These are phyloP conservation scores for Podarcis lilfordi DNA, from an alignment of 2,797 vertebrate species.

Conservation along the genomic window DNA sequence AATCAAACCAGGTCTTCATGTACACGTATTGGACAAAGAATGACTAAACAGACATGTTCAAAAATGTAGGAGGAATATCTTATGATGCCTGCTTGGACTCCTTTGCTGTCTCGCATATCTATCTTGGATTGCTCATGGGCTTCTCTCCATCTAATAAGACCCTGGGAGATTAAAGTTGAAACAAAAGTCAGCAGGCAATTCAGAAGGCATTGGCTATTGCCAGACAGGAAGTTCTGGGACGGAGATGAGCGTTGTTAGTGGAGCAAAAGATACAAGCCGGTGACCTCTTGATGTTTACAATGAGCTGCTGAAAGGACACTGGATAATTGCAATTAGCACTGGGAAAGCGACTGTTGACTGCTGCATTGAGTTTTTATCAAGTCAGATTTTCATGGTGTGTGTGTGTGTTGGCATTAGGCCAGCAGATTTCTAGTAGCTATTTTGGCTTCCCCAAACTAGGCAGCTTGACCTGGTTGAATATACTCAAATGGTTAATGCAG, in stretches of 20 bases:
- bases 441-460: not conserved
- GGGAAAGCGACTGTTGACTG: slow-evolving; percentile 52
- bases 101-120: not conserved
- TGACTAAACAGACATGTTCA: not conserved
- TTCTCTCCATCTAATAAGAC: slow-evolving; percentile 55
- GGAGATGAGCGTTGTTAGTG: slow-evolving; percentile 51
- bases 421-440: not conserved
- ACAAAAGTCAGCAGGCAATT: slow-evolving; percentile 61
- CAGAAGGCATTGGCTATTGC: slow-evolving; percentile 44
- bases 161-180: slow-evolving; percentile 51
- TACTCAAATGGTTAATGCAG: slow-evolving; percentile 48
- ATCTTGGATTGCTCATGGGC: slow-evolving; percentile 49
- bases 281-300: slow-evolving; percentile 74
- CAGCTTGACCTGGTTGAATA: not conserved
- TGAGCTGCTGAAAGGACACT: slow-evolving; percentile 62
- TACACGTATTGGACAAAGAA: not conserved
- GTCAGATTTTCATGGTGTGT: not conserved
- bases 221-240: slow-evolving; percentile 70
- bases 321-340: slow-evolving; percentile 74
- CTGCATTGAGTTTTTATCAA: slow-evolving; percentile 46
- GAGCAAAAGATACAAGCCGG: slow-evolving; percentile 68
- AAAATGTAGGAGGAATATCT: slow-evolving; percentile 28
- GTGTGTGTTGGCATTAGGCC: not conserved
- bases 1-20: not conserved
- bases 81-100: slow-evolving; percentile 73